phyloP scores from a whole-genome alignment of 2,888 invertebrate genomes.

The Platerodrilus igneus region DNA sequence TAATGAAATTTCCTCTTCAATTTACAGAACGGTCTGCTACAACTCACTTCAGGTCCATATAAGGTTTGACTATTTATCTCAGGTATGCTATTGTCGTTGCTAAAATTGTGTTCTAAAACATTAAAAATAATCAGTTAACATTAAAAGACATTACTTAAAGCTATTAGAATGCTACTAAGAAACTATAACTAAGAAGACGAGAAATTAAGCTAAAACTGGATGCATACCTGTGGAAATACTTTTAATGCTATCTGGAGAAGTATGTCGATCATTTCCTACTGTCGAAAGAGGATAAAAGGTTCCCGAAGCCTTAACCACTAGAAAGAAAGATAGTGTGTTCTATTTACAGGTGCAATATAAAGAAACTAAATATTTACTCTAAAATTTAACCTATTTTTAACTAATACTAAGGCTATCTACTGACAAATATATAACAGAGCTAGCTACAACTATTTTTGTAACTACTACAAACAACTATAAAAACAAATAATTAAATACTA shows the following conservation, averaged over 20 bases:
- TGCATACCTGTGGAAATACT: conserved; percentile 54
- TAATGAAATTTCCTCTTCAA: conserved; percentile 72
- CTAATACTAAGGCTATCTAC: too few relatives aligned
- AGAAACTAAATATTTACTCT: conserved; percentile 15
- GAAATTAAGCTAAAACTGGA: conserved; percentile 24
- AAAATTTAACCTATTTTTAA: too few relatives aligned
- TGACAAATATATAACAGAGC: too few relatives aligned
- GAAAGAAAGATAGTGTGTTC: conserved; percentile 48
- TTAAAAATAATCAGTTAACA: too few relatives aligned
- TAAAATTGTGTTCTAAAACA: too few relatives aligned
- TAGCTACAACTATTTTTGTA: too few relatives aligned
- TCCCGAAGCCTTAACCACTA: conserved; percentile 90
- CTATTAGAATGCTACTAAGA: conserved; percentile 4
- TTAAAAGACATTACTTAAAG: too few relatives aligned
- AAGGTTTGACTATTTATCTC: conserved; percentile 48
- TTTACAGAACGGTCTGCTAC: conserved; percentile 75
- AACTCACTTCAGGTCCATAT: conserved; percentile 62
- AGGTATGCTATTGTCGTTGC: conserved; percentile 16
- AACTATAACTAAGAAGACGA: conserved; percentile 8
- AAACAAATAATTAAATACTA: too few relatives aligned
- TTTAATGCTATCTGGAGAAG: conserved; percentile 54
- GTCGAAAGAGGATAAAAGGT: conserved; percentile 81
- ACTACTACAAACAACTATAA: too few relatives aligned
- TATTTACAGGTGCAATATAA: conserved; percentile 32
- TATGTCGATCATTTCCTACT: conserved; percentile 54